phyloP scores from a whole-genome alignment of 1,140 invertebrate species.

The Sogatella furcifera region DNA sequence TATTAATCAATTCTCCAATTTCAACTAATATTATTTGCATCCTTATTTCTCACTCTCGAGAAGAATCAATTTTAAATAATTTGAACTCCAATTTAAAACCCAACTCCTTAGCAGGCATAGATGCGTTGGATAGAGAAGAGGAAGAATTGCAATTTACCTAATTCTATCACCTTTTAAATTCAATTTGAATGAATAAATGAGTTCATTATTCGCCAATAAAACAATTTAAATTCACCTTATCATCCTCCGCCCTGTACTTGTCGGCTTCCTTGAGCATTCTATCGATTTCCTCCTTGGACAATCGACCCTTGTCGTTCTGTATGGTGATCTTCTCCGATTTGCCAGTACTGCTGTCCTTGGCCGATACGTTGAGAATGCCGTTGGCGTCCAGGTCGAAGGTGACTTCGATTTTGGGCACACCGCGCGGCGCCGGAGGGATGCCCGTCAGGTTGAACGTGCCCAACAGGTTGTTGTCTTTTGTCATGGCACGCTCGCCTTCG shows the following conservation, averaged over 20 bases:
- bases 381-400: slow-evolving; percentile 72
- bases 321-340: slow-evolving; percentile 71
- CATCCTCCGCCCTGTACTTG: slow-evolving; percentile 41
- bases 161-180: too few species aligned
- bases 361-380: slow-evolving; percentile 69
- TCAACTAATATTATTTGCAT: too few species aligned
- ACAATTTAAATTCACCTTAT: too few species aligned
- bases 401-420: slow-evolving; percentile 64
- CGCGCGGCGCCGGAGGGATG: slow-evolving; percentile 71
- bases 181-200: too few species aligned
- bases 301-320: slow-evolving; percentile 84
- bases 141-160: too few species aligned
- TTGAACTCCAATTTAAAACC: too few species aligned
- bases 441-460: slow-evolving; percentile 67
- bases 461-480: slow-evolving; percentile 58
- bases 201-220: too few species aligned
- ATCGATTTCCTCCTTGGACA: slow-evolving; percentile 85
- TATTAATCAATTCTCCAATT: too few species aligned
- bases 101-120: too few species aligned
- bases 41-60: too few species aligned
- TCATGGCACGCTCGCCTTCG: slow-evolving; percentile 64
- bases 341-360: slow-evolving; percentile 65
- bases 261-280: slow-evolving; percentile 76
- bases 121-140: too few species aligned
- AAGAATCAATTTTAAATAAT: too few species aligned